A percentile compares a stretch with the other conserved stretches of the same genome.
phyloP scores from a whole-genome alignment of 2,888 invertebrate species.

The Sabatieria punctata region DNA sequence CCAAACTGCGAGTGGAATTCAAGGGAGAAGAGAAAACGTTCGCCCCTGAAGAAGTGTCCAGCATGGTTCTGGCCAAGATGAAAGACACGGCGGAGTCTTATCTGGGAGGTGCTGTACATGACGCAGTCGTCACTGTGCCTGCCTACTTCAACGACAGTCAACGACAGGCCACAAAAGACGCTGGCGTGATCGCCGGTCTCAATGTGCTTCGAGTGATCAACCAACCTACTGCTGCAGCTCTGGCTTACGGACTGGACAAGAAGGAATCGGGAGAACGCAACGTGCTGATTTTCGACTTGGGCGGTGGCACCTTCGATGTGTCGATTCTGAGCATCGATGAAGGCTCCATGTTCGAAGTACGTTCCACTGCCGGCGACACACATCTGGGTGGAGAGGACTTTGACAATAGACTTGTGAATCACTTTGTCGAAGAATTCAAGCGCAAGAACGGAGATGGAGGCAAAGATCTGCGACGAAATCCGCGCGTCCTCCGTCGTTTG shows the following conservation, averaged over 20 bases:
- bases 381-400: constrained; percentile 43
- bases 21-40: constrained; percentile 42
- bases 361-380: constrained; percentile 12
- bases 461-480: constrained; percentile 65
- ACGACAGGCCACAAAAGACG: constrained; percentile 77
- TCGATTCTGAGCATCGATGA: constrained; percentile 76
- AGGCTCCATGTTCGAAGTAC: constrained; percentile 77
- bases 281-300: constrained; percentile 86
- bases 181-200: constrained; percentile 42
- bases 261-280: constrained; percentile 56
- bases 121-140: constrained; percentile 1
- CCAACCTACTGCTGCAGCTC: constrained; percentile 47
- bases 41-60: constrained; percentile 76
- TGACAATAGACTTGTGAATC: constrained; percentile 40
- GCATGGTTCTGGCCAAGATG: constrained; percentile 61
- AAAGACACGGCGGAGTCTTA: constrained; percentile 76
- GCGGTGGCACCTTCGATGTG: constrained; percentile 94
- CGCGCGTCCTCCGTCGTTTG: constrained; percentile 54
- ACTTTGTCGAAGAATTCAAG: constrained; percentile 30
- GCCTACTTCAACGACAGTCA: constrained; percentile 96
- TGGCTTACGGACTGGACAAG: constrained; percentile 51
- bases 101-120: constrained; percentile 63
- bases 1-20: constrained; percentile 54
- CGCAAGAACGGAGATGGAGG: constrained; percentile 64
- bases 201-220: constrained; percentile 89